A percentile compares a stretch with the other conserved stretches of the same genome.
Evolutionary conservation across 2,888 invertebrate species (phyloP).

Genomic region (Hyposoter dolosus): DNA sequence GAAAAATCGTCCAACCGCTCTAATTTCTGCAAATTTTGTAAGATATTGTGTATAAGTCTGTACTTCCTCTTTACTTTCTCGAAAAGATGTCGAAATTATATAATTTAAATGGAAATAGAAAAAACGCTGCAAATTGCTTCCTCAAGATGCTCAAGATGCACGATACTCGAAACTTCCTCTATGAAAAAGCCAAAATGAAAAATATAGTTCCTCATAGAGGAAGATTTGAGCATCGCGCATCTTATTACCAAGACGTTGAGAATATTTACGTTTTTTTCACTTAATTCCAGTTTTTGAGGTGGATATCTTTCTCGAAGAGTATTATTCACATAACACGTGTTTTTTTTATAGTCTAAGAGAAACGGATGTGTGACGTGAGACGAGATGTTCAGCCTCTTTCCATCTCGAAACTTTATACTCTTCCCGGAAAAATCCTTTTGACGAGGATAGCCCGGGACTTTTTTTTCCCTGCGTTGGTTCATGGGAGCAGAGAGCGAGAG

Average conservation of each 20-base stretch:
- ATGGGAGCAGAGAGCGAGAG: conserved; percentile 10
- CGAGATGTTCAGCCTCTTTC: conserved; percentile 17
- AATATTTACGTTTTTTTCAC: not conserved
- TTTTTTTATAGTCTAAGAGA: not conserved
- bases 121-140: too few relatives aligned
- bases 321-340: conserved; percentile 12
- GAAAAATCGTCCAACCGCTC: too few relatives aligned
- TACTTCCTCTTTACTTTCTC: too few relatives aligned
- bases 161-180: too few relatives aligned
- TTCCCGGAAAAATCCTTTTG: conserved; percentile 61
- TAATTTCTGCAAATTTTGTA: too few relatives aligned
- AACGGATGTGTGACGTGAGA: conserved; percentile 54
- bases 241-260: not conserved
- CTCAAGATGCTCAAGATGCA: too few relatives aligned
- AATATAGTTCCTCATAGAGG: too few relatives aligned
- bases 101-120: too few relatives aligned
- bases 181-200: too few relatives aligned
- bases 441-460: not conserved
- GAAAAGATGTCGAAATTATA: too few relatives aligned
- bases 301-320: not conserved
- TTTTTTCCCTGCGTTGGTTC: conserved; percentile 41
- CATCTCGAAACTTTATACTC: conserved; percentile 57
- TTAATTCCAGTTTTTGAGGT: not conserved
- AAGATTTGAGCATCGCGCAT: too few relatives aligned
- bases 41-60: too few relatives aligned